Evolutionary conservation across 2,888 invertebrate genomes (phyloP).

Genomic region (Drosophila nigritarsus): DNA sequence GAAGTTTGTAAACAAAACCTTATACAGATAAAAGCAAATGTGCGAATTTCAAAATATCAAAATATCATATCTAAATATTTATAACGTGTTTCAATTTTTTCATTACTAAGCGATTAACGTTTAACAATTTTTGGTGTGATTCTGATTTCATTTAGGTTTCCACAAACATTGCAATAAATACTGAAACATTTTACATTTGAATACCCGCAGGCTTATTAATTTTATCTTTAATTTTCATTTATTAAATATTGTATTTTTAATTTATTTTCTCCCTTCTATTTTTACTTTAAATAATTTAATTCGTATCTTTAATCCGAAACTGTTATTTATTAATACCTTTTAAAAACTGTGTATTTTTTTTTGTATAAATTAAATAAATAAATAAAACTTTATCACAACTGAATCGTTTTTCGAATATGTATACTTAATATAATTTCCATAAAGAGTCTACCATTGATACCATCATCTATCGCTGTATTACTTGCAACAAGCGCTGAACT

Average conservation of each 20-base stretch:
- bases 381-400: not conserved
- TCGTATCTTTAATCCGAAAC: not conserved
- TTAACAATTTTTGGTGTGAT: not conserved
- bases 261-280: not conserved
- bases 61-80: too few relatives aligned
- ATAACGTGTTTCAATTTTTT: not conserved
- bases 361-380: not conserved
- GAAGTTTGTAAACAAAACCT: too few relatives aligned
- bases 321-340: not conserved
- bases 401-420: not conserved
- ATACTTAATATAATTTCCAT: not conserved
- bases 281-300: not conserved
- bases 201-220: too few relatives aligned
- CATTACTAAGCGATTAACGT: not conserved
- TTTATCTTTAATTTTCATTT: too few relatives aligned
- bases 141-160: not conserved
- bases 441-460: not conserved
- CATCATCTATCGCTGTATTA: not conserved
- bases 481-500: slow-evolving; percentile 25
- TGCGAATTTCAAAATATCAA: too few relatives aligned
- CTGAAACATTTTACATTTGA: not conserved
- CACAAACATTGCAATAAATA: not conserved
- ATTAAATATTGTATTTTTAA: not conserved
- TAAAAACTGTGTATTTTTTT: not conserved
- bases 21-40: too few relatives aligned